A percentile compares a stretch with the other conserved stretches of the same genome.
These are phyloP conservation scores for Zoroaster sp. DNA, from an alignment of 53 echinoderm and acorn worm genomes.

Conservation along the genomic window DNA sequence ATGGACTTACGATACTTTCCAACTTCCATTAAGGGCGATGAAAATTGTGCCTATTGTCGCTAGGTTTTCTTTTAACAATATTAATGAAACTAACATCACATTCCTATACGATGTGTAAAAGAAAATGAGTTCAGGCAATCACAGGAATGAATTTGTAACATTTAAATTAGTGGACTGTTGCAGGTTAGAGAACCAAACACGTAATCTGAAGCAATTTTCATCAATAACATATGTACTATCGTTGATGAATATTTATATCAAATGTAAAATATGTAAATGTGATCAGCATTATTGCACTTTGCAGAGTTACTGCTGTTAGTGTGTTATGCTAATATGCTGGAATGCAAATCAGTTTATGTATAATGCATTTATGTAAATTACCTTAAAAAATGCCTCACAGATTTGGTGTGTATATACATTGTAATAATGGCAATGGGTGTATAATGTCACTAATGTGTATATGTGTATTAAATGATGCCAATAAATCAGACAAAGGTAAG, in stretches of 20 bases:
- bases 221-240: neutral
- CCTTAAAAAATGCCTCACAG: neutral
- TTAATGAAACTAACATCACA: neutral
- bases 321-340: neutral
- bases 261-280: constrained; percentile 10
- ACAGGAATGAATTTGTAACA: neutral
- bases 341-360: neutral
- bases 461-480: constrained; percentile 39
- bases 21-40: neutral
- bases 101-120: neutral
- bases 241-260: neutral
- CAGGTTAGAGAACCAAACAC: neutral
- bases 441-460: constrained; percentile 18
- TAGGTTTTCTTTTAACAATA: too few species aligned
- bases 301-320: neutral
- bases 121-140: neutral
- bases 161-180: neutral
- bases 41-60: neutral
- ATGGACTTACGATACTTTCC: neutral
- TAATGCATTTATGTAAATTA: neutral
- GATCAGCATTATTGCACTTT: neutral
- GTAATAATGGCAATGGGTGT: neutral
- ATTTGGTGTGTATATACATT: constrained; percentile 24
- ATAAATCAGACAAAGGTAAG: constrained; percentile 4
- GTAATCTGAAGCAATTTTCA: neutral